Evolutionary conservation across 2,113 vertebrate species (phyloP).

Genomic region (Microcebus tavaratra): DNA sequence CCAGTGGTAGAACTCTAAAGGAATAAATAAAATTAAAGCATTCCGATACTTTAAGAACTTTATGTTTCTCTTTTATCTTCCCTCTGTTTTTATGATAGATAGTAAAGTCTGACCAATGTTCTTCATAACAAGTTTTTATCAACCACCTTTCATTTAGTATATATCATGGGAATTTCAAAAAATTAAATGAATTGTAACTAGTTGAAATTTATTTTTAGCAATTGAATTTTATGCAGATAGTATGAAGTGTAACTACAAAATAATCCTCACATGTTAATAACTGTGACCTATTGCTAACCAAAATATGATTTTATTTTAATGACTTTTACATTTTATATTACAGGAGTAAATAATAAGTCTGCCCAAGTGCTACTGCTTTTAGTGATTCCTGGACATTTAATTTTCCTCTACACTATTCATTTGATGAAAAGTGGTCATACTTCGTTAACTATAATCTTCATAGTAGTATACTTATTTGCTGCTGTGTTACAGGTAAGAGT

Average conservation of each 20-base stretch:
- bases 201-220: constrained; percentile 19
- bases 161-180: not conserved
- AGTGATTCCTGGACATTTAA: constrained; percentile 94
- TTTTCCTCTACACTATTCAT: constrained; percentile 97
- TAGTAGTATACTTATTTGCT: constrained; percentile 92
- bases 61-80: not conserved
- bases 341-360: constrained; percentile 97
- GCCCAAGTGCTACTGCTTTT: constrained; percentile 95
- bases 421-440: constrained; percentile 98
- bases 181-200: constrained; percentile 8
- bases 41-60: not conserved
- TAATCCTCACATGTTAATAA: not conserved
- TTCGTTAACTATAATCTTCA: constrained; percentile 94
- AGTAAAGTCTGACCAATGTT: not conserved
- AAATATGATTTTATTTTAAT: not conserved
- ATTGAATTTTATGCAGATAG: not conserved
- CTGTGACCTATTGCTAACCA: not conserved
- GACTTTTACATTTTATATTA: not conserved
- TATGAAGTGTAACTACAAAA: not conserved
- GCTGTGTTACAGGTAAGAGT: constrained; percentile 93
- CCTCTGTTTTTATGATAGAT: not conserved
- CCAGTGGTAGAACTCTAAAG: not conserved
- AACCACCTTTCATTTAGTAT: not conserved
- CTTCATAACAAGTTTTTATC: constrained; percentile 9
- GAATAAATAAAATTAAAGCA: not conserved